Evolutionary conservation across 2,888 invertebrate species (phyloP).

Genomic region (Tipula confusa): DNA sequence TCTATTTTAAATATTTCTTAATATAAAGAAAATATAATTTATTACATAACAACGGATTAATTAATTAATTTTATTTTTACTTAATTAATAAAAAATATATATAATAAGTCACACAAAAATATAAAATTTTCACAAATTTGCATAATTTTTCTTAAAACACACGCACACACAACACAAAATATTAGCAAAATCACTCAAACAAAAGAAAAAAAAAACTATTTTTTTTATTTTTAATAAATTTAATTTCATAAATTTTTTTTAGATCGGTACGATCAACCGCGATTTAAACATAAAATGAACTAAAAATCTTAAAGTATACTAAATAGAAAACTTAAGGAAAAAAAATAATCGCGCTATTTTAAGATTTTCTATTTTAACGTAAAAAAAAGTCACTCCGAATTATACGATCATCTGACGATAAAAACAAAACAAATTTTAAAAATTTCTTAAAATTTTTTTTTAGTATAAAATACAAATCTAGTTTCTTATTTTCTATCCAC

Average conservation of each 20-base stretch:
- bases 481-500: not conserved
- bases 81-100: not conserved
- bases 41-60: conserved; percentile 13
- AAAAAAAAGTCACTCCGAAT: conserved; percentile 20
- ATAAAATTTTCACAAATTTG: not conserved
- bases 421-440: not conserved
- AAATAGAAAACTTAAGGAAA: not conserved
- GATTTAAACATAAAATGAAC: conserved; percentile 25
- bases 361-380: conserved; percentile 26
- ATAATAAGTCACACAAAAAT: not conserved
- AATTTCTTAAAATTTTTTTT: not conserved
- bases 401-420: conserved; percentile 27
- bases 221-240: not conserved
- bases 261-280: conserved; percentile 12
- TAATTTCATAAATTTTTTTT: not conserved
- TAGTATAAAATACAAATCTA: conserved; percentile 12
- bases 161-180: not conserved
- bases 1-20: not conserved
- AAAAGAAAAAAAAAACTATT: too few relatives aligned
- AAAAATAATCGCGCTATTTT: conserved; percentile 29
- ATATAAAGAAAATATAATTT: not conserved
- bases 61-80: not conserved
- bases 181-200: not conserved
- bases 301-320: not conserved
- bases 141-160: not conserved